Evolutionary conservation across 2,888 invertebrate species (phyloP).

Genomic region (Amiota minor): DNA sequence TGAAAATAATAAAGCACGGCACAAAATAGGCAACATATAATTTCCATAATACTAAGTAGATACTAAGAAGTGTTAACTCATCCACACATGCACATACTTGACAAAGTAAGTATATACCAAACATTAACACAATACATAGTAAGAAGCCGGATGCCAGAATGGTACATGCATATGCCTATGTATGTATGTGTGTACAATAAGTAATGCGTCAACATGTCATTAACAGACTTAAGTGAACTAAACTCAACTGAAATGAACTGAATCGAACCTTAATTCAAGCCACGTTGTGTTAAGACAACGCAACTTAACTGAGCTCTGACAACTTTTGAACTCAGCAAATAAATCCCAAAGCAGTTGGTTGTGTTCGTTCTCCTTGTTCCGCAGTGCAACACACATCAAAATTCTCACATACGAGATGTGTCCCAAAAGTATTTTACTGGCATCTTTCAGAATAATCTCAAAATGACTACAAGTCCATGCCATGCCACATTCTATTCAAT

Average conservation of each 20-base stretch:
- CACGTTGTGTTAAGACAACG: background rate
- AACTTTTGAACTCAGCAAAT: constrained; percentile 5
- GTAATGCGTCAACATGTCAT: constrained; percentile 25
- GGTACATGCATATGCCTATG: background rate
- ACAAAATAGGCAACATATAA: constrained; percentile 18
- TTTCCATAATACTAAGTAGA: too few species aligned
- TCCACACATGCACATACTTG: constrained; percentile 2
- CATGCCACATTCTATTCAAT: too few species aligned
- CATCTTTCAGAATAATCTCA: too few species aligned
- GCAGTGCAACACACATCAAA: too few species aligned
- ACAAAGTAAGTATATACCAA: background rate
- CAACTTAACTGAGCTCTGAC: constrained; percentile 11
- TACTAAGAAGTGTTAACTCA: too few species aligned
- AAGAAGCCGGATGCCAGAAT: background rate
- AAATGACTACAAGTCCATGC: too few species aligned
- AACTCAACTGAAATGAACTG: background rate
- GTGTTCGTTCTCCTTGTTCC: too few species aligned
- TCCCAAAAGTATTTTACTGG: too few species aligned
- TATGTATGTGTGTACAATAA: too few species aligned
- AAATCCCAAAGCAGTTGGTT: background rate
- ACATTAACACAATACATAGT: background rate
- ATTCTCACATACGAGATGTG: too few species aligned
- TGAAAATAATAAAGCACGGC: background rate
- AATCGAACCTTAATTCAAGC: background rate
- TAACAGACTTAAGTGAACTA: constrained; percentile 18